phyloP scores from a whole-genome alignment of 1,140 invertebrate species.

The Littorina saxatilis region DNA sequence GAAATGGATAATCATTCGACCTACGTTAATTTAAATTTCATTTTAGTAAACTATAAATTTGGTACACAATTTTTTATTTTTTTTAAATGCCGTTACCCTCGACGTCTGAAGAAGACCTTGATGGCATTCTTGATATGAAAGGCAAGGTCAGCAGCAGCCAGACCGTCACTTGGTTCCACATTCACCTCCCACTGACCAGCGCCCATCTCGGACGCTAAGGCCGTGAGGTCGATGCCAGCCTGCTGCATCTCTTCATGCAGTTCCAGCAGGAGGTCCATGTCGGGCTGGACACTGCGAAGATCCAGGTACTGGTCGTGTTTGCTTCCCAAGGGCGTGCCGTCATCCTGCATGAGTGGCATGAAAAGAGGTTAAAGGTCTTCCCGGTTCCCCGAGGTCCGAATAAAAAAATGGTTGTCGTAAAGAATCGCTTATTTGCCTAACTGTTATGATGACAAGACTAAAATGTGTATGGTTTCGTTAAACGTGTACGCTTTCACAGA shows the following conservation, averaged over 20 bases:
- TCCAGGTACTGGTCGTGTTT: not conserved
- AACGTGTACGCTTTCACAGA: too few relatives aligned
- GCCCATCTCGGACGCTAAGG: conserved; percentile 18
- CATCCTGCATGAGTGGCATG: not conserved
- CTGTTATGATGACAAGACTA: too few relatives aligned
- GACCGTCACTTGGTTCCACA: conserved; percentile 2
- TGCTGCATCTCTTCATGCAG: conserved; percentile 8
- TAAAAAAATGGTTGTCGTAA: too few relatives aligned
- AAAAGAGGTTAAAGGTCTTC: too few relatives aligned
- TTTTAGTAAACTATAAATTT: too few relatives aligned
- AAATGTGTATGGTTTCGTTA: too few relatives aligned
- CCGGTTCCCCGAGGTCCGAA: too few relatives aligned
- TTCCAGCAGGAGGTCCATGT: conserved; percentile 1
- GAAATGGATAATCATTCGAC: too few relatives aligned
- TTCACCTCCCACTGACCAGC: conserved; percentile 33
- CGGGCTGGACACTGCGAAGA: not conserved
- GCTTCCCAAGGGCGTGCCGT: not conserved
- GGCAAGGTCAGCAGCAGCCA: conserved; percentile 13
- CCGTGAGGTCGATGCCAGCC: not conserved
- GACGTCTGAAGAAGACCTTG: conserved; percentile 17
- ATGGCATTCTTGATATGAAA: conserved; percentile 23
- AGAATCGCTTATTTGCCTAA: too few relatives aligned
- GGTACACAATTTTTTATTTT: too few relatives aligned
- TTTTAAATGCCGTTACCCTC: too few relatives aligned
- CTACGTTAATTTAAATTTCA: too few relatives aligned